Percentiles rank a stretch among this genome's conserved stretches.
phyloP scores from a whole-genome alignment of 2,888 invertebrate species.

The Adineta ricciae region DNA sequence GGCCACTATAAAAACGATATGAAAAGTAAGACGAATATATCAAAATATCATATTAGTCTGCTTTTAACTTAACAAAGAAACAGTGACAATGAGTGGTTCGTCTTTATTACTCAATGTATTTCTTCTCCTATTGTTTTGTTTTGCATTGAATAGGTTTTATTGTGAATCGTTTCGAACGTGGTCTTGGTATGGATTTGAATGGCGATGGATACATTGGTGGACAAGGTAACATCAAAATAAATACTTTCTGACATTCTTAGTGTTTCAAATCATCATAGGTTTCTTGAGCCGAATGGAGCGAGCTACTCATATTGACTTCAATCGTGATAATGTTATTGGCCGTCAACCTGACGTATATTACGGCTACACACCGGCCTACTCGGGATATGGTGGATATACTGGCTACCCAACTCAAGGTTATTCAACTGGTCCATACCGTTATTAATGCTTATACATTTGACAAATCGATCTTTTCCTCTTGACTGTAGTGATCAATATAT shows the following conservation, averaged over 20 bases:
- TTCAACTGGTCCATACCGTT: too few species aligned
- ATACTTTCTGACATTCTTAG: not conserved
- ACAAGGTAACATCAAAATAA: not conserved
- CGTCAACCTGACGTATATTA: not conserved
- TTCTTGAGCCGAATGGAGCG: not conserved
- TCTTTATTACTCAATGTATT: too few species aligned
- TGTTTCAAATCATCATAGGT: not conserved
- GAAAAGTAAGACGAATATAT: too few species aligned
- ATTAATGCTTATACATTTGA: too few species aligned
- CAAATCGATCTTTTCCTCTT: too few species aligned
- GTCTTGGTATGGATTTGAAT: not conserved
- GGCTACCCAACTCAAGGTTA: too few species aligned
- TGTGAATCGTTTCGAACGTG: not conserved
- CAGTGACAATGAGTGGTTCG: too few species aligned
- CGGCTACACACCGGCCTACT: not conserved
- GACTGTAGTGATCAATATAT: too few species aligned
- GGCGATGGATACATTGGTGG: not conserved
- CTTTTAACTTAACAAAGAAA: too few species aligned
- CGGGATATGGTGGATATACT: not conserved
- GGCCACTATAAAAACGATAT: too few species aligned
- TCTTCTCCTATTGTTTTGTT: not conserved
- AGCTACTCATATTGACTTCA: conserved; percentile 5
- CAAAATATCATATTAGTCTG: too few species aligned
- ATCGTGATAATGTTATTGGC: not conserved
- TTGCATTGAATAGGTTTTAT: not conserved